Base-by-base conservation (phyloP, 2,888 invertebrate genomes). In the Ectemnius lituratus region DNA sequence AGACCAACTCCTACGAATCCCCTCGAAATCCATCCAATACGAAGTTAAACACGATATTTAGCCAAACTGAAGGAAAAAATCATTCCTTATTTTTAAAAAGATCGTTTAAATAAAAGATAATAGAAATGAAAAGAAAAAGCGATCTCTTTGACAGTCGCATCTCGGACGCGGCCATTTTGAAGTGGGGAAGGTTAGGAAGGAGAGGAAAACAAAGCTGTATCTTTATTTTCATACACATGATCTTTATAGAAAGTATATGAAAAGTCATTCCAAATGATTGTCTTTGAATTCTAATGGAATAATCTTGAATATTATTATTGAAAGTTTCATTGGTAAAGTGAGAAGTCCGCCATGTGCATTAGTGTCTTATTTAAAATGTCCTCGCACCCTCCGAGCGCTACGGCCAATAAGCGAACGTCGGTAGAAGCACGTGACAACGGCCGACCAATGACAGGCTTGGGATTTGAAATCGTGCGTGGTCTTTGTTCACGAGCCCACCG, bases 401-500 rank as follows among this genome's bases (percentile, higher is more conserved):
- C 58, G 52, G 57, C 93, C 93, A 93, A 93, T 93, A 81, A 86
- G 56, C 76, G 65, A 52, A n/a, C 6, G 64, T 78, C 87, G 84
- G 78, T 68, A 80, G 78, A 84, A 90, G 92, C 93, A 93, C 93
- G 93, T 93, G 93, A 93, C 85, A 74, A 3, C 0, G 4, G 23
- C 13, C 85, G 70, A 75, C 93, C 93, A 93, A 93, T 93, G 89
- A 90, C 71, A 88, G 84, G 79, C 60, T 75, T 78, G 78, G 91
- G 91, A 92, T 93, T 93, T 91, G 90, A 91, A 91, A 90, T 91
- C 89, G 89, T 90, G 89, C 90, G 89, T 90, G 89, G 87, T 89
- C 90, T 90, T 90, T 90, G 90, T 90, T 90, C 90, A 86, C 86
- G 85, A 88, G 87, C 85, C 84, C 81, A 83, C 87, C 87, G 89